Percentiles rank a stretch among this genome's conserved stretches.
phyloP scores from a whole-genome alignment of 2,888 invertebrate genomes.

The Volucella bombylans region DNA sequence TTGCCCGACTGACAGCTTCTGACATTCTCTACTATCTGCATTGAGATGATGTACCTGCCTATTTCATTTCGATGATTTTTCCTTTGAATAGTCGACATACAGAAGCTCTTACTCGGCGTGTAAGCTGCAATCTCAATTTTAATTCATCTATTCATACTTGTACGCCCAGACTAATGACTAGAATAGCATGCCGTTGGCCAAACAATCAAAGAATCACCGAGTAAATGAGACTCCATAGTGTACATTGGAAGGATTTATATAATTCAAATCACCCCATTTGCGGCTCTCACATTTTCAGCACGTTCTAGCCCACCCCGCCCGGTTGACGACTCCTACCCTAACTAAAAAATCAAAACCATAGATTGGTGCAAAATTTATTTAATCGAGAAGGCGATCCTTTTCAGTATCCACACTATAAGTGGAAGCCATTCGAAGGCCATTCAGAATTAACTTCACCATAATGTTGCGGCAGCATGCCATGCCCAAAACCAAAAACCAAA shows the following conservation, averaged over 20 bases:
- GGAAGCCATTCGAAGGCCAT: constrained; percentile 33
- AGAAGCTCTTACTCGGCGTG: no score
- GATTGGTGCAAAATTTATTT: constrained; percentile 58
- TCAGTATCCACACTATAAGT: constrained; percentile 5
- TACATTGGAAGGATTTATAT: constrained; percentile 64
- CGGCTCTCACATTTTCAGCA: constrained; percentile 61
- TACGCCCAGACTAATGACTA: constrained; percentile 10
- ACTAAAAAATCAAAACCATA: constrained; percentile 64
- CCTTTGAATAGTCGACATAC: no score
- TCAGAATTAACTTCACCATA: constrained; percentile 52
- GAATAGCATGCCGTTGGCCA: background rate
- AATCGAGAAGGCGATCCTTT: constrained; percentile 35
- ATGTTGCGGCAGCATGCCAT: constrained; percentile 60
- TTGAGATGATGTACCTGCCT: no score
- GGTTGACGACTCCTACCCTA: background rate
- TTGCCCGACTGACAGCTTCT: no score
- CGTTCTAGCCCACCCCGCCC: constrained; percentile 10
- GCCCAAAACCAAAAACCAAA: constrained; percentile 4
- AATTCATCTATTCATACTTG: constrained; percentile 19
- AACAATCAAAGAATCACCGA: background rate
- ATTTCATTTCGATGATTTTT: no score
- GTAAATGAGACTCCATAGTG: constrained; percentile 50
- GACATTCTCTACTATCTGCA: no score
- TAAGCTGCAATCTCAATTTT: constrained; percentile 54
- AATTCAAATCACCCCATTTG: constrained; percentile 68